A percentile compares a stretch with the other conserved stretches of the same genome.
These are phyloP conservation scores for Gambusia affinis DNA, from an alignment of 2,113 vertebrate species.

Conservation along the genomic window DNA sequence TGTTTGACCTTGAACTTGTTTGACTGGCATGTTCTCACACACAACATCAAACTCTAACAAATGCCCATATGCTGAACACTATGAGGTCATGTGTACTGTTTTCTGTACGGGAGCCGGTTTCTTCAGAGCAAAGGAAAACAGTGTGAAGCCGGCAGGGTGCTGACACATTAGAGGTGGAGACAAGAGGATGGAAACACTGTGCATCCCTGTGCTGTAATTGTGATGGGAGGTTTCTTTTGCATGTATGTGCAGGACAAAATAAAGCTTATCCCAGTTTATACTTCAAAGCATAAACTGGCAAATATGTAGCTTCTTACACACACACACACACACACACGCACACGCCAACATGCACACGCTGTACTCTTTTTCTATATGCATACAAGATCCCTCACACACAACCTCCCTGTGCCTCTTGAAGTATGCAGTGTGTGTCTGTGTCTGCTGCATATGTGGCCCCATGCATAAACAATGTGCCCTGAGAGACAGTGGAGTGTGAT, in stretches of 20 bases:
- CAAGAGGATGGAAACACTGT: constrained; percentile 62
- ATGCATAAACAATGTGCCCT: constrained; percentile 80
- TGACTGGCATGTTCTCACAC: constrained; percentile 50
- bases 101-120: constrained; percentile 27
- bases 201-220: constrained; percentile 47
- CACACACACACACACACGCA: constrained; percentile 8
- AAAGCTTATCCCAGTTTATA: background rate
- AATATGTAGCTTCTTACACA: background rate
- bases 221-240: constrained; percentile 17
- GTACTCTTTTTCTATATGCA: constrained; percentile 21
- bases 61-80: constrained; percentile 22
- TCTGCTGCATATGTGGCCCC: constrained; percentile 73
- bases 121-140: constrained; percentile 33
- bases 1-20: constrained; percentile 71
- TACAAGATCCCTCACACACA: constrained; percentile 21
- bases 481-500: constrained; percentile 74
- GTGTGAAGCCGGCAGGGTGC: constrained; percentile 53
- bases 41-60: constrained; percentile 45
- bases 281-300: constrained; percentile 42
- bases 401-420: constrained; percentile 58
- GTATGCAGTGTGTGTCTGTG: constrained; percentile 61
- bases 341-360: constrained; percentile 11
- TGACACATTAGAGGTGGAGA: constrained; percentile 57
- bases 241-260: constrained; percentile 4
- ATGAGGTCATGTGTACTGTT: constrained; percentile 36